These are phyloP conservation scores for Amblyjoppa fuscipennis DNA, from an alignment of 2,888 invertebrate genomes.

Conservation along the genomic window DNA sequence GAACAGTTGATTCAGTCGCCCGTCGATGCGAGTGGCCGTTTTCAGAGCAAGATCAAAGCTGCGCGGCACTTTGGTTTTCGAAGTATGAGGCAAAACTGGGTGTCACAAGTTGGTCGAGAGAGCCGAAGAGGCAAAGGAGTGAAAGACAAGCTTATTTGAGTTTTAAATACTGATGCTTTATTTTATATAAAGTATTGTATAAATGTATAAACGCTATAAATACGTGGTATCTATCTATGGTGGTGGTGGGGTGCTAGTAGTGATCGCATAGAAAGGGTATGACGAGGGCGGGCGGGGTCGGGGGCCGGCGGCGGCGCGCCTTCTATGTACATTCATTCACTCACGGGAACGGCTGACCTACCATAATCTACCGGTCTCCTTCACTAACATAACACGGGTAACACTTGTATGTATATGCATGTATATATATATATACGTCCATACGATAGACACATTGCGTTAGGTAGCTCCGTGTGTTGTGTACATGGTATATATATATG, in stretches of 20 bases:
- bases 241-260: conserved; percentile 85
- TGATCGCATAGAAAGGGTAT: conserved; percentile 85
- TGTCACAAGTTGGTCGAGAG: conserved; percentile 4
- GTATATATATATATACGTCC: conserved; percentile 74
- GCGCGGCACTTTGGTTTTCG: neutral
- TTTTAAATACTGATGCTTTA: conserved; percentile 86
- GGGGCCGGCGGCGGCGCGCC: conserved; percentile 85
- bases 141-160: conserved; percentile 69
- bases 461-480: conserved; percentile 55
- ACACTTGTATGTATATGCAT: conserved; percentile 79
- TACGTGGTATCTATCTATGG: conserved; percentile 85
- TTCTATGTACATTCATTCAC: conserved; percentile 85
- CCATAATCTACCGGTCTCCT: conserved; percentile 85
- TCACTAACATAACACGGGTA: conserved; percentile 83
- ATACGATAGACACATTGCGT: conserved; percentile 57
- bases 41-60: neutral
- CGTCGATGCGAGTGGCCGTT: neutral
- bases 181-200: conserved; percentile 86
- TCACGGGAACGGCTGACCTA: conserved; percentile 84
- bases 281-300: conserved; percentile 84
- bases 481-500: conserved; percentile 67
- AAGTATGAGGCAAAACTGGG: neutral
- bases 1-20: neutral
- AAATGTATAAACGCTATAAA: conserved; percentile 86
- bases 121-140: conserved; percentile 12